Evolutionary conservation across 2,113 vertebrate species (phyloP).

Genomic region (Tragelaphus scriptus): DNA sequence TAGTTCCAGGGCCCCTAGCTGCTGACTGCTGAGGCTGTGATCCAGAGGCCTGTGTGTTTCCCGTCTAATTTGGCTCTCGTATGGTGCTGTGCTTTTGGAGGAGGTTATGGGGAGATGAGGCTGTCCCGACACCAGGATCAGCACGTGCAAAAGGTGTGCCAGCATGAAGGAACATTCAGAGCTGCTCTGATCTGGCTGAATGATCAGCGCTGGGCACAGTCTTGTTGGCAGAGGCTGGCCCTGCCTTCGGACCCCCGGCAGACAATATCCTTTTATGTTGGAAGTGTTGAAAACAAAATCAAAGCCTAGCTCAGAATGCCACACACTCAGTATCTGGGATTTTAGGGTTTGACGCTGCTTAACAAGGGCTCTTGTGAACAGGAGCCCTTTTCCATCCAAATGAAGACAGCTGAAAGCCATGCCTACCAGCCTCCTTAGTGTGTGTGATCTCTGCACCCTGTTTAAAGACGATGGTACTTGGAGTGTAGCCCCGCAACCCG

Average conservation of each 20-base stretch:
- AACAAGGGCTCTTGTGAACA: not conserved
- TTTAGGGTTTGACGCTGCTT: not conserved
- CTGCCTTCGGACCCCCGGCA: not conserved
- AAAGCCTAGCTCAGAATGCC: not conserved
- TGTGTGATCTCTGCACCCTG: not conserved
- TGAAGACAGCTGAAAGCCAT: not conserved
- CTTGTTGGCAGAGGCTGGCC: not conserved
- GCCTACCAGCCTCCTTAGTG: not conserved
- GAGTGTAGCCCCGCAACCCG: not conserved
- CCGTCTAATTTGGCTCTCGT: not conserved
- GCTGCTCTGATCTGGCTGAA: not conserved
- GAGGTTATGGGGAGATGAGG: not conserved
- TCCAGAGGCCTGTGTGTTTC: rapidly evolving
- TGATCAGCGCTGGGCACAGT: rapidly evolving
- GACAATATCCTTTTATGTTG: not conserved
- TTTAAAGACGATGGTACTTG: not conserved
- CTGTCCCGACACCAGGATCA: rapidly evolving
- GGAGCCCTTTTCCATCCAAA: not conserved
- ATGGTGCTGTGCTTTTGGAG: not conserved
- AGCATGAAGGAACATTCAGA: not conserved
- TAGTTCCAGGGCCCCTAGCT: not conserved
- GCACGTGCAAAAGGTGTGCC: not conserved
- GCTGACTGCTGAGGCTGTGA: not conserved
- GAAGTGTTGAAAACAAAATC: not conserved
- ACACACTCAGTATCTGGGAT: not conserved